phyloP scores from a whole-genome alignment of 1,140 invertebrate species.

The Melanaphis sacchari region DNA sequence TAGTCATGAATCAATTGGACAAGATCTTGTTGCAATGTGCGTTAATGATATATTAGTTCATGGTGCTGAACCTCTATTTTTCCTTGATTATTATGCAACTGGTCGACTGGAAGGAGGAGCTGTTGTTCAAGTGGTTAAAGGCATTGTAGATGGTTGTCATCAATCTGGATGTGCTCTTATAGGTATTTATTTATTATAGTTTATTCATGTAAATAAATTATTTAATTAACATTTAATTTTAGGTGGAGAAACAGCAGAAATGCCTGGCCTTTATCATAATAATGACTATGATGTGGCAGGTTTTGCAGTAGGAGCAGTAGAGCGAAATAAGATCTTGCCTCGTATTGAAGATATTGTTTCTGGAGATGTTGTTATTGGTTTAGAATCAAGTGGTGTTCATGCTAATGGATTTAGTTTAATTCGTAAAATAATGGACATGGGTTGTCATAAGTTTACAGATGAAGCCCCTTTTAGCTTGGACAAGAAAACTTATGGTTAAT shows the following conservation, averaged over 20 bases:
- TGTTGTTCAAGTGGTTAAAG: conserved; percentile 80
- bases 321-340: conserved; percentile 75
- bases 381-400: conserved; percentile 90
- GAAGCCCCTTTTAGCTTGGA: conserved; percentile 84
- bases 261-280: conserved; percentile 89
- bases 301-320: conserved; percentile 92
- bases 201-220: conserved; percentile 13
- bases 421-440: conserved; percentile 77
- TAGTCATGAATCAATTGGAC: conserved; percentile 85
- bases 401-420: conserved; percentile 97
- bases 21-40: conserved; percentile 97
- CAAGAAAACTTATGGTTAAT: conserved; percentile 65
- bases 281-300: conserved; percentile 95
- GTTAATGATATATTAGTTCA: conserved; percentile 96
- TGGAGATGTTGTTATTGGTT: conserved; percentile 85
- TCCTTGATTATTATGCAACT: conserved; percentile 96
- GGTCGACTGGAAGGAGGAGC: conserved; percentile 80
- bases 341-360: conserved; percentile 68
- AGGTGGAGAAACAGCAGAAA: conserved; percentile 96
- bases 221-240: conserved; percentile 58
- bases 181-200: conserved; percentile 67
- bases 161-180: conserved; percentile 87
- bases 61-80: conserved; percentile 93
- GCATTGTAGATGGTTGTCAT: conserved; percentile 87
- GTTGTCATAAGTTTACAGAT: conserved; percentile 71